A percentile compares a stretch with the other conserved stretches of the same genome.
Evolutionary conservation across 2,888 invertebrate genomes (phyloP).

Genomic region (Cosmorhoe ocellata): DNA sequence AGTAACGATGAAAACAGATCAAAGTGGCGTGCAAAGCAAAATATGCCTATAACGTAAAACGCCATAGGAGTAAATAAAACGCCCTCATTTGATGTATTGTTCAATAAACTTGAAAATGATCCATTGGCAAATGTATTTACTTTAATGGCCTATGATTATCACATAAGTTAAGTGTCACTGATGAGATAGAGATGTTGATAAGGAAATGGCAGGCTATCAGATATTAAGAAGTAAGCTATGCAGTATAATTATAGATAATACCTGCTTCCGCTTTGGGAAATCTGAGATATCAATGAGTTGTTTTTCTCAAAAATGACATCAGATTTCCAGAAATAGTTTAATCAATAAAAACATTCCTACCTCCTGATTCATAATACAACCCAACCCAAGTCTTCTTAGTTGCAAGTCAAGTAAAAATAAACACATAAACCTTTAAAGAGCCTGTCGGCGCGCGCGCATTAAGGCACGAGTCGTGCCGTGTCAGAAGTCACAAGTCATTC

Average conservation of each 20-base stretch:
- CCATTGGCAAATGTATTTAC: too few species aligned
- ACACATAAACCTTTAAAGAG: slow-evolving; percentile 1
- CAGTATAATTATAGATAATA: not conserved
- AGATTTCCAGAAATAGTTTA: not conserved
- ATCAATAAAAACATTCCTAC: not conserved
- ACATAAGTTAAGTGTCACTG: too few species aligned
- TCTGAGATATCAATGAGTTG: not conserved
- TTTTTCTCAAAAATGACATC: not conserved
- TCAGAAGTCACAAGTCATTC: slow-evolving; percentile 23
- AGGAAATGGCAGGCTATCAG: not conserved
- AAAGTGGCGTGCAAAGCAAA: too few species aligned
- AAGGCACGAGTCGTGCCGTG: slow-evolving; percentile 18
- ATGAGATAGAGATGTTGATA: not conserved
- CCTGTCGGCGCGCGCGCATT: slow-evolving; percentile 14
- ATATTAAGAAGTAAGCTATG: not conserved
- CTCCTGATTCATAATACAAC: slow-evolving; percentile 4
- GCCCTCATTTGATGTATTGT: too few species aligned
- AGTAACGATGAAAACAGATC: too few species aligned
- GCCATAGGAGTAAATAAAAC: too few species aligned
- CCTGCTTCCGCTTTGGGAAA: not conserved
- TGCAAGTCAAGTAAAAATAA: slow-evolving; percentile 1
- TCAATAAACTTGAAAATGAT: too few species aligned
- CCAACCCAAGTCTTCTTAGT: not conserved
- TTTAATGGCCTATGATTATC: too few species aligned
- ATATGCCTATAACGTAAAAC: too few species aligned